Percentiles rank a stretch among this genome's conserved stretches.
Evolutionary conservation across 1,140 invertebrate genomes (phyloP).

Genomic region (Augochlora pura): DNA sequence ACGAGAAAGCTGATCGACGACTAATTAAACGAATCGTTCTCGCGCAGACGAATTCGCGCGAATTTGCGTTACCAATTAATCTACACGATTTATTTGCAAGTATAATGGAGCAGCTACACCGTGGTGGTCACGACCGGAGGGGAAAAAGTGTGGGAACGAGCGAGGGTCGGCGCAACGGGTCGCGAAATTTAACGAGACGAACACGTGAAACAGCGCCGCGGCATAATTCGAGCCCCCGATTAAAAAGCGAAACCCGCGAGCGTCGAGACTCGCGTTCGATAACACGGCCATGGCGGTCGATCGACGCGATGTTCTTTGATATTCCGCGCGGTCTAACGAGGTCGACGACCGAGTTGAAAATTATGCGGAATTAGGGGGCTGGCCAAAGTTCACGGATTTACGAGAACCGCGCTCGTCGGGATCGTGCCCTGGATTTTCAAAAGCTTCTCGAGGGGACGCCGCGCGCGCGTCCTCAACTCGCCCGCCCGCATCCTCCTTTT

Average conservation of each 20-base stretch:
- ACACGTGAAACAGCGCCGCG: background rate
- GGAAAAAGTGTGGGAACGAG: too few species aligned
- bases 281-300: background rate
- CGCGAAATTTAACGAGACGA: background rate
- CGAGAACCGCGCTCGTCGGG: background rate
- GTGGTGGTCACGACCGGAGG: too few species aligned
- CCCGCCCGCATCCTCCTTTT: background rate
- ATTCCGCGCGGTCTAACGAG: background rate
- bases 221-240: background rate
- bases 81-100: too few species aligned
- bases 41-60: too few species aligned
- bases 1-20: too few species aligned
- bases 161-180: too few species aligned
- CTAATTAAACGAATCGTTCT: too few species aligned
- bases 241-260: background rate
- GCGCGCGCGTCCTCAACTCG: too few species aligned
- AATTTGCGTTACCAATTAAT: too few species aligned
- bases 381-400: background rate
- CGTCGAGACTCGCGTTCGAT: background rate
- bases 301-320: background rate
- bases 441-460: constrained; percentile 1
- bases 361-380: background rate
- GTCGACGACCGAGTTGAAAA: background rate
- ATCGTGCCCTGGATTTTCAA: constrained; percentile 2
- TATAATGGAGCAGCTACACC: too few species aligned